Base-by-base conservation (phyloP, 2,113 vertebrate genomes). In the Tetrax tetrax region DNA sequence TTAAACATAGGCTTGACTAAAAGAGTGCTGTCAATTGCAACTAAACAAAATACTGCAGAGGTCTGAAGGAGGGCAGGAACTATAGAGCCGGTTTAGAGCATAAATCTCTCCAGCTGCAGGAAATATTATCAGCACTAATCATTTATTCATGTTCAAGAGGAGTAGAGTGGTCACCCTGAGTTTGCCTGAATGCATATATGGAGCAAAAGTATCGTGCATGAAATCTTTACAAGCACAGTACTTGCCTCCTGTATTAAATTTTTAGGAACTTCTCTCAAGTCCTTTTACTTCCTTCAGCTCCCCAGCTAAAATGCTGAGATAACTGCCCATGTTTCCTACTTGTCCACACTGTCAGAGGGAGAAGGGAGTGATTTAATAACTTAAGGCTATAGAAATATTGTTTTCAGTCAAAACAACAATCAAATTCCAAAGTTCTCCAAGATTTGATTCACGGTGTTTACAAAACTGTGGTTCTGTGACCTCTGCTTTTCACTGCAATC, bases 391-490 rank as follows among this genome's bases (percentile, higher is more conserved):
- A 95, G 35, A 83, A 81, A 81, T 31, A 43, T 20, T 87, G 66
- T 89, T 83, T 97, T 81, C 83, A 80, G 85, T 75, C 63, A 90
- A 80, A 95, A 63, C 60, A 91, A 85, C n/a, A 85, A 85, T 80
- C 70, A 50, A 35, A 93, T 93, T 89, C 90, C 68, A 71, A 92
- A 92, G 76, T 90, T 95, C 38, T 63, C 59, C 56, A 33, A 89
- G 79, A 89, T 92, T 88, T 81, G 82, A 96, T 95, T 96, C 88
- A 96, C 6, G 1, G 31, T 90, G 83, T 96, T 95, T 94, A 95
- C 71, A 83, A 81, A 92, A 89, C 35, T 45, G 18, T 63, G 54
- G n/a, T 85, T 93, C 78, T 71, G 76, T 88, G 83, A 95, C 90
- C 92, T 74, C 71, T 69, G 76, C 54, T 90, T 94, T 83, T 89